phyloP scores from a whole-genome alignment of 2,888 invertebrate species.

The Homarus gammarus region DNA sequence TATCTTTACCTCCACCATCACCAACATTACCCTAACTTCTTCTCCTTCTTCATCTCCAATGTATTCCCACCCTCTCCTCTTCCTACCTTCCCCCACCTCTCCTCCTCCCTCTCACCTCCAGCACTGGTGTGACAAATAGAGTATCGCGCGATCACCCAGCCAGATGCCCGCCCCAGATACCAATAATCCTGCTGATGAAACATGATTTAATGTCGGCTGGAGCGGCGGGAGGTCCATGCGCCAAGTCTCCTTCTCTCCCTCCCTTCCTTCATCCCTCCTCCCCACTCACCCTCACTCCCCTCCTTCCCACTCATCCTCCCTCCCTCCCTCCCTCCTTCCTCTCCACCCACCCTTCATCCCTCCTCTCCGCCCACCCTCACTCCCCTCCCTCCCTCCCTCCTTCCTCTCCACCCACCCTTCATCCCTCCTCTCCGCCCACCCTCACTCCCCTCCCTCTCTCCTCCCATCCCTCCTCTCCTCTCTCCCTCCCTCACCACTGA shows the following conservation, averaged over 20 bases:
- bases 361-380: not conserved
- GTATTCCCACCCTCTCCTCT: not conserved
- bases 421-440: not conserved
- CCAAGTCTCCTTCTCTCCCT: no score
- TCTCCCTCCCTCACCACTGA: not conserved
- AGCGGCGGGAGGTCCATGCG: not conserved
- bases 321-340: no score
- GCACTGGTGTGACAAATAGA: slow-evolving; percentile 35
- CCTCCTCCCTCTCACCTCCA: not conserved
- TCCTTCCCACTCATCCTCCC: not conserved
- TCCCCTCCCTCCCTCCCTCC: not conserved
- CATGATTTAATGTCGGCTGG: slow-evolving; percentile 30
- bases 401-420: not conserved
- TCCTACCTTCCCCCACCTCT: not conserved
- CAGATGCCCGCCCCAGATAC: slow-evolving; percentile 23
- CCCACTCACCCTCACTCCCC: not conserved
- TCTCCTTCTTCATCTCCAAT: not conserved
- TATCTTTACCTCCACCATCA: no score
- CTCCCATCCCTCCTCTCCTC: not conserved
- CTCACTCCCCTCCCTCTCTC: not conserved
- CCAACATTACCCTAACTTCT: no score
- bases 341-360: not conserved
- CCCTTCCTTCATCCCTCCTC: no score
- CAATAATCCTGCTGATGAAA: slow-evolving; percentile 28
- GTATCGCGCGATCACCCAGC: slow-evolving; percentile 9